Evolutionary conservation across 2,888 invertebrate genomes (phyloP).

Genomic region (Mythimna albipuncta): DNA sequence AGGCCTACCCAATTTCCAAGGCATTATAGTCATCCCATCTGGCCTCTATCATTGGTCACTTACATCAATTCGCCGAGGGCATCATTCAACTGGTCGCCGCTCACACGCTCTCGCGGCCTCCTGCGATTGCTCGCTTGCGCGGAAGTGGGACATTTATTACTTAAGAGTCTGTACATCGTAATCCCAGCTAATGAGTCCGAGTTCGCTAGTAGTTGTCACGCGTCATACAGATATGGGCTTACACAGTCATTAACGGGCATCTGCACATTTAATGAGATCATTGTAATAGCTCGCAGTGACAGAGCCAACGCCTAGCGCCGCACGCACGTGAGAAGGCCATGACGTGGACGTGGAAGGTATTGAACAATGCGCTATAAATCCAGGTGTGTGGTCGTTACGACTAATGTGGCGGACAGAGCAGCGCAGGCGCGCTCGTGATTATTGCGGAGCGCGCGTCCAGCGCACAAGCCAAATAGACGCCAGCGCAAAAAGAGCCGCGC

Average conservation of each 20-base stretch:
- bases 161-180: neutral
- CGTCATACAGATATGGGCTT: slow-evolving; percentile 23
- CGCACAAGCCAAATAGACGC: too few species aligned
- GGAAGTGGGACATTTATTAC: slow-evolving; percentile 28
- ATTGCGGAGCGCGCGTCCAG: neutral
- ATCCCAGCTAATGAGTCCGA: neutral
- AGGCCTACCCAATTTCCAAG: too few species aligned
- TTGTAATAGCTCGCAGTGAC: neutral
- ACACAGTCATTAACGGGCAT: slow-evolving; percentile 15
- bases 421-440: neutral
- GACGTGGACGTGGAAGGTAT: neutral
- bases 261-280: slow-evolving; percentile 22
- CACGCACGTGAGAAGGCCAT: slow-evolving; percentile 23
- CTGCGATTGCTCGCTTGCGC: neutral
- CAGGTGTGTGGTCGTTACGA: neutral
- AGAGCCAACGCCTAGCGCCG: too few species aligned
- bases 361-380: slow-evolving; percentile 47
- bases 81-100: neutral
- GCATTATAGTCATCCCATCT: too few species aligned
- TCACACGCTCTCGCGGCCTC: neutral
- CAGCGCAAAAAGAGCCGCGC: too few species aligned
- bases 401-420: neutral
- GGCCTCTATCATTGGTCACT: slow-evolving; percentile 46
- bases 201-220: neutral
- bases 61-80: slow-evolving; percentile 1